Evolutionary conservation across 2,888 invertebrate genomes (phyloP).

Genomic region (Apocheima hispidaria): DNA sequence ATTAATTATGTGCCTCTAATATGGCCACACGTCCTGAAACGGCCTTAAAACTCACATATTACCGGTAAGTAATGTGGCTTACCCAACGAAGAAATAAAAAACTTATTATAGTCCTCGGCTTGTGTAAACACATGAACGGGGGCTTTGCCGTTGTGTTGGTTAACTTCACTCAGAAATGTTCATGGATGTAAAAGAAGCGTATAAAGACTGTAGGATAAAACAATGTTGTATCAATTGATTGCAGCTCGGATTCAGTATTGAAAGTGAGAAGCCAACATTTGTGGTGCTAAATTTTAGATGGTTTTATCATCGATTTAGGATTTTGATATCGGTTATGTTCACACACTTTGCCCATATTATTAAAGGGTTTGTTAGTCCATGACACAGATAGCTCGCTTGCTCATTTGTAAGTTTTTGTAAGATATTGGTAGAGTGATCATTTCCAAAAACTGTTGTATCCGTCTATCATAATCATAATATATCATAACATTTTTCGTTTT

Average conservation of each 20-base stretch:
- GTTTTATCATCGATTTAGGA: conserved; percentile 79
- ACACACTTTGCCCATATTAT: conserved; percentile 37
- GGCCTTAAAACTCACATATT: too few species aligned
- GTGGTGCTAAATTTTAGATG: conserved; percentile 85
- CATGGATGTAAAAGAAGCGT: conserved; percentile 19
- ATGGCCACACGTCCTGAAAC: too few species aligned
- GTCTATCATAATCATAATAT: too few species aligned
- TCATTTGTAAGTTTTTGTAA: too few species aligned
- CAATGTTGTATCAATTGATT: conserved; percentile 27
- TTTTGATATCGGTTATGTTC: conserved; percentile 74
- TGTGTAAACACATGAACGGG: conserved; percentile 6
- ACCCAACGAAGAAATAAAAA: not conserved
- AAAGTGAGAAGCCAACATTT: conserved; percentile 78
- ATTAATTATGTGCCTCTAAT: too few species aligned
- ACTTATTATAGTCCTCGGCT: not conserved
- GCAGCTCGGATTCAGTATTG: conserved; percentile 36
- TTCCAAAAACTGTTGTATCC: too few species aligned
- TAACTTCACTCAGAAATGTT: not conserved
- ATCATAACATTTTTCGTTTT: too few species aligned
- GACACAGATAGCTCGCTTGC: too few species aligned
- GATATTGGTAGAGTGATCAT: too few species aligned
- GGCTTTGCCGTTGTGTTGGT: not conserved
- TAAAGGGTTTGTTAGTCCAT: too few species aligned
- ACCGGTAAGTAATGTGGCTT: too few species aligned
- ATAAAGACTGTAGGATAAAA: conserved; percentile 37